Evolutionary conservation across 1,140 invertebrate species (phyloP).

Genomic region (Probaryconus sp.): DNA sequence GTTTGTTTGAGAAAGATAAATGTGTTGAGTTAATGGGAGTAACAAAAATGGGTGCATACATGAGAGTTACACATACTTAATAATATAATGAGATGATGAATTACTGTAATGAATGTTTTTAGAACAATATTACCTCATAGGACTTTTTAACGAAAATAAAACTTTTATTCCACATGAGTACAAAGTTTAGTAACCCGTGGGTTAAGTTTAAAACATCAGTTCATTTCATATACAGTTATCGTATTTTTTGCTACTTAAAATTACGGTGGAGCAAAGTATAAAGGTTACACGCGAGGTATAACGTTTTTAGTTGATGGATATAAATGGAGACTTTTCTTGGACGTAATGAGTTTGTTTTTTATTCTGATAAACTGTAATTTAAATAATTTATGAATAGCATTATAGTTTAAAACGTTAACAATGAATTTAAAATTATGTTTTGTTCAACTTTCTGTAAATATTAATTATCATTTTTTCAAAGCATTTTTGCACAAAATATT

Average conservation of each 20-base stretch:
- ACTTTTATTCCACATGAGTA: constrained; percentile 5
- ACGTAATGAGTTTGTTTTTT: constrained; percentile 12
- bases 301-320: constrained; percentile 28
- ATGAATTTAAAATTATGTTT: no score
- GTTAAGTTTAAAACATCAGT: constrained; percentile 31
- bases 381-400: no score
- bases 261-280: constrained; percentile 39
- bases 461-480: no score
- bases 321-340: constrained; percentile 9
- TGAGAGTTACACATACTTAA: no score
- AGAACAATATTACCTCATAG: neutral
- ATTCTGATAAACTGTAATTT: constrained; percentile 12
- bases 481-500: no score
- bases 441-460: no score
- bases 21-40: no score
- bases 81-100: no score
- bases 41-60: no score
- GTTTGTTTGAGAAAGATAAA: no score
- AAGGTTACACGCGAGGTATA: constrained; percentile 49
- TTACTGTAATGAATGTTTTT: no score
- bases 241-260: constrained; percentile 40
- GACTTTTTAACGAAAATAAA: neutral
- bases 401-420: no score
- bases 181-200: constrained; percentile 36
- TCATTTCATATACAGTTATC: constrained; percentile 48